A percentile compares a stretch with the other conserved stretches of the same genome.
These are phyloP conservation scores for Sebastes schlegelii DNA, from an alignment of 2,113 vertebrate genomes.

Conservation along the genomic window DNA sequence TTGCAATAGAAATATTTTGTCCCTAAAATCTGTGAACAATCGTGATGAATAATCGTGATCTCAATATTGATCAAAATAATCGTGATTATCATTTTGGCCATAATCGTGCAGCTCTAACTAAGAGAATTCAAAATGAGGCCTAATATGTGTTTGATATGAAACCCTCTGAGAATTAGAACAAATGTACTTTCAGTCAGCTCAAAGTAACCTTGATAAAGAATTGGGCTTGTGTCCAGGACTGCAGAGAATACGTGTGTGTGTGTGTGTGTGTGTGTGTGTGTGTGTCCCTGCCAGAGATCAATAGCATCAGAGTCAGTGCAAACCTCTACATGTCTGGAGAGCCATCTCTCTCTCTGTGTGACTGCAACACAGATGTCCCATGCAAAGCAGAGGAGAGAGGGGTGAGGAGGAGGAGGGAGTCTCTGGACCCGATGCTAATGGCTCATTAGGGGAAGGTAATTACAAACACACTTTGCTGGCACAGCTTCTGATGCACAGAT, in stretches of 20 bases:
- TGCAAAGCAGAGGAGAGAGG: conserved; percentile 43
- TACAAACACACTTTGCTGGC: conserved; percentile 73
- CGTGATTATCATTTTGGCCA: too few species aligned
- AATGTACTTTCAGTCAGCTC: background rate
- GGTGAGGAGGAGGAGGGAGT: conserved; percentile 36
- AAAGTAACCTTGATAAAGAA: conserved; percentile 1
- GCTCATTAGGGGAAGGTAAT: conserved; percentile 80
- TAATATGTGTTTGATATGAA: background rate
- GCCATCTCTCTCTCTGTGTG: conserved; percentile 37
- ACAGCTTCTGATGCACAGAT: conserved; percentile 64
- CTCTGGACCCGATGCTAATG: conserved; percentile 76
- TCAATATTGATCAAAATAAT: too few species aligned
- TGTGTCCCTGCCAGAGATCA: conserved; percentile 26
- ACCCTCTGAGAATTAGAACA: background rate
- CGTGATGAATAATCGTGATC: too few species aligned
- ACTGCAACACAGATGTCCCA: conserved; percentile 75
- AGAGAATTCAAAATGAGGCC: background rate
- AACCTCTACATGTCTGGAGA: conserved; percentile 58
- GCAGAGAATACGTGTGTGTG: conserved; percentile 2
- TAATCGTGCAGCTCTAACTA: too few species aligned
- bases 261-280: background rate
- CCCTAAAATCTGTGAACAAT: too few species aligned
- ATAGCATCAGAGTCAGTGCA: conserved; percentile 29
- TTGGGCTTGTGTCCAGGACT: conserved; percentile 20
- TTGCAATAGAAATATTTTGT: too few species aligned